phyloP scores from a whole-genome alignment of 2,113 vertebrate species.

The Neofelis nebulosa region DNA sequence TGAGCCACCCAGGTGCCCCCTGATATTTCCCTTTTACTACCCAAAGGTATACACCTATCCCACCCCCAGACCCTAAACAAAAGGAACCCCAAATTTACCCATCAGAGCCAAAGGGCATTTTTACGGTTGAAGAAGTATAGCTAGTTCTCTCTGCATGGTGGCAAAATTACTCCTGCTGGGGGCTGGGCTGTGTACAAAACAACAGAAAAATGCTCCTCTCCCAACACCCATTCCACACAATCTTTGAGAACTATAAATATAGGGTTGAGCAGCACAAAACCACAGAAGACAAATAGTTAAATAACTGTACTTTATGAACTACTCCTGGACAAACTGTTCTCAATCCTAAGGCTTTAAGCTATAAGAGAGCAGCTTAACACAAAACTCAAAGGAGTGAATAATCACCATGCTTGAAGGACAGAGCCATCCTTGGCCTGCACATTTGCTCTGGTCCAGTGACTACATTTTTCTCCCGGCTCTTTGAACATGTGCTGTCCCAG shows the following conservation, averaged over 20 bases:
- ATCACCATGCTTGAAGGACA: neutral
- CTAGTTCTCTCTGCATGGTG: neutral
- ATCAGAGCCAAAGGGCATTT: neutral
- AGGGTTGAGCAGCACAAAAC: neutral
- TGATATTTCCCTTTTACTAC: neutral
- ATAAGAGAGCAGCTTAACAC: neutral
- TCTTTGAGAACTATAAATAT: neutral
- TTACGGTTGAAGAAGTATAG: neutral
- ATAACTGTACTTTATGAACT: neutral
- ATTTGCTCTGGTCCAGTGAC: fast-evolving
- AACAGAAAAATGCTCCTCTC: neutral
- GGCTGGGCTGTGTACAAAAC: neutral
- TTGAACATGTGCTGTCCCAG: fast-evolving
- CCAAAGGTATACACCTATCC: neutral
- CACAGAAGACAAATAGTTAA: neutral
- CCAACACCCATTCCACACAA: neutral
- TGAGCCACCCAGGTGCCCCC: neutral
- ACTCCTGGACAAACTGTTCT: neutral
- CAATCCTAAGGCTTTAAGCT: neutral
- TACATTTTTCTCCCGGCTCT: neutral
- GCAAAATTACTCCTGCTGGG: neutral
- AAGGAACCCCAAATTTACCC: neutral
- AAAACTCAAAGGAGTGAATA: neutral
- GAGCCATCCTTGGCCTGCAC: neutral
- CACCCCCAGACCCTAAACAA: neutral